Base-by-base conservation (phyloP, 2,888 invertebrate genomes). In the Drosophila pseudotakahashii region DNA sequence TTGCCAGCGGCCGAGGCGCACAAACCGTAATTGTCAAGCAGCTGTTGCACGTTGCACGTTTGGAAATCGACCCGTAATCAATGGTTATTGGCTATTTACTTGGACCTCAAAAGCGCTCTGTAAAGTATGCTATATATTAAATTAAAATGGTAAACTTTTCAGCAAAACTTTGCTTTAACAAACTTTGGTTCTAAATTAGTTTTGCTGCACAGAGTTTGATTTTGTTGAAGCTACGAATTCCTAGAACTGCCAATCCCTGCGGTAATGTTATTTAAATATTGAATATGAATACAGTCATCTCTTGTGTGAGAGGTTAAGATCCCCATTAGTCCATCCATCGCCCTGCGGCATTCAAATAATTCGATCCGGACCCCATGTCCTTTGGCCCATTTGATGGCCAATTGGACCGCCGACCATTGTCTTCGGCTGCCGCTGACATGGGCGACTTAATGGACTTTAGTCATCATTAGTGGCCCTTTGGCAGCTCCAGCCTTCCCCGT, bases 381-480 rank as follows among this genome's bases (percentile, higher is more conserved):
- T 23, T 45, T 39, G 52, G 39, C 61, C 48, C 45, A 32, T 55
- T 48, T 32, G 48, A 50, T 30, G 48, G 37, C 48, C 71, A 69
- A 50, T 58, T 69, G 47, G 23, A 23, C 39, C 54, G 13, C 1
- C 11, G 34, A 34, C 34, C 11, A 52, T 61, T 68, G 53, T 60
- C 70, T 61, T 44, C 37, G 61, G 26, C 26, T 3, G 23, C 23
- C 6, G 26, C 26, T 66, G 55, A 54, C 54, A 59, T 66, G 57
- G 57, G 32, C 57, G 37, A 66, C 73, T 66, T 86, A 80, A 76
- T 86, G 81, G 81, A 72, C 72, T 83, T 68, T 80, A 61, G 73
- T 37, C 70, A 71, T 74, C 78, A 71, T 78, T 80, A 76, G 74
- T 73, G 76, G 53, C 51, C 74, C 67, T 70, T 71, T 47, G 72